phyloP scores from a whole-genome alignment of 2,888 invertebrate species.

The Drosophila diplacantha region DNA sequence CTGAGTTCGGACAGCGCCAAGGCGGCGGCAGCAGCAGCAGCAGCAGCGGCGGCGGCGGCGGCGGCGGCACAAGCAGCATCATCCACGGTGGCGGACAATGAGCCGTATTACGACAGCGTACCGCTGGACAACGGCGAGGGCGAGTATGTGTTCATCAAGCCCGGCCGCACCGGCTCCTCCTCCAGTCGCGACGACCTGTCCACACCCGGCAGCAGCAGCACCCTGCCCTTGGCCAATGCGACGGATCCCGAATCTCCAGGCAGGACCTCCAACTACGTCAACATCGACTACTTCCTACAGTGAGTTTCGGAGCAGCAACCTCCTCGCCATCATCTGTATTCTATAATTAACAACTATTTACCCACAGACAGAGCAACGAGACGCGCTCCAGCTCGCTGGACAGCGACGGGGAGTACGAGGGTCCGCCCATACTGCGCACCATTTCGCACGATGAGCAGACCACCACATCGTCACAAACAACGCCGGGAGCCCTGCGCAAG shows the following conservation, averaged over 20 bases:
- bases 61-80: not conserved
- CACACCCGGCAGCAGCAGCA: conserved; percentile 81
- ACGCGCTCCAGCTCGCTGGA: conserved; percentile 79
- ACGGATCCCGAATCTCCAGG: conserved; percentile 88
- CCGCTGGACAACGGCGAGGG: conserved; percentile 83
- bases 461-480: conserved; percentile 70
- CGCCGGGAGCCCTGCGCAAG: conserved; percentile 78
- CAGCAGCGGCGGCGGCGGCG: conserved; percentile 4
- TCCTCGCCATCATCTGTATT: not conserved
- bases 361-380: conserved; percentile 76
- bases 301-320: conserved; percentile 67
- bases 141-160: conserved; percentile 87
- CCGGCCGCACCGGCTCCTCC: conserved; percentile 81
- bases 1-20: conserved; percentile 81
- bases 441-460: conserved; percentile 82
- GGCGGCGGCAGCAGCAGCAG: conserved; percentile 69
- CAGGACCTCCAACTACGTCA: conserved; percentile 91
- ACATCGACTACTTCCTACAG: conserved; percentile 94
- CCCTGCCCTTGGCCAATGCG: conserved; percentile 79
- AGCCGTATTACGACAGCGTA: conserved; percentile 86
- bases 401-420: conserved; percentile 79
- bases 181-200: conserved; percentile 84
- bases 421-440: conserved; percentile 80
- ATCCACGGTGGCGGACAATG: conserved; percentile 78
- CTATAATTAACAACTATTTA: not conserved